A percentile compares a stretch with the other conserved stretches of the same genome.
These are phyloP conservation scores for Chelmon rostratus DNA, from an alignment of 2,797 vertebrate species.

Conservation along the genomic window DNA sequence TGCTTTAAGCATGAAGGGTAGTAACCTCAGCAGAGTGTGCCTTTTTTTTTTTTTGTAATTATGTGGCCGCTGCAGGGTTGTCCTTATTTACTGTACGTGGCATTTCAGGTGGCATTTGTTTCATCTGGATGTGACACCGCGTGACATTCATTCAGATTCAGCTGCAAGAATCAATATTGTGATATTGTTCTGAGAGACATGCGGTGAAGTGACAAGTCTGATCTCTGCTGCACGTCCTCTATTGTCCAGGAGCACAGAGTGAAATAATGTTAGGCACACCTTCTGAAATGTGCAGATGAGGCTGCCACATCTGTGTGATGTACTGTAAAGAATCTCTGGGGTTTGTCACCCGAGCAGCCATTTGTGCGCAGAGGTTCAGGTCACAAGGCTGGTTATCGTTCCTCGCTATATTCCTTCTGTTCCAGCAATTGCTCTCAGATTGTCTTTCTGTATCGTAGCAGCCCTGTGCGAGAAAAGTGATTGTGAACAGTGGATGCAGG, in stretches of 20 bases:
- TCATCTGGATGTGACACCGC: conserved; percentile 53
- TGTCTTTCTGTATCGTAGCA: conserved; percentile 42
- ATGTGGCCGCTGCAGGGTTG: conserved; percentile 16
- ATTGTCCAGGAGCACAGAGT: conserved; percentile 32
- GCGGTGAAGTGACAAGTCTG: conserved; percentile 45
- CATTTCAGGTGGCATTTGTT: conserved; percentile 68
- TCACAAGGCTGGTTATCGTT: conserved; percentile 58
- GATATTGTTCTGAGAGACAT: conserved; percentile 50
- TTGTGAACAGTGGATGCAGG: conserved; percentile 54
- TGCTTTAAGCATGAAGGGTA: conserved; percentile 55
- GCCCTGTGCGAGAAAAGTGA: conserved; percentile 50
- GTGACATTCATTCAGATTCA: conserved; percentile 63
- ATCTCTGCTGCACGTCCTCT: conserved; percentile 43
- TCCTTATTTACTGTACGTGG: conserved; percentile 58
- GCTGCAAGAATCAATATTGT: conserved; percentile 51
- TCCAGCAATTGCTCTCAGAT: conserved; percentile 63
- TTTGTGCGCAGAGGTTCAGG: conserved; percentile 25
- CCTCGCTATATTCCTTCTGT: conserved; percentile 46
- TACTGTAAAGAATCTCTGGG: conserved; percentile 35
- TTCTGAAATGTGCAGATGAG: conserved; percentile 51
- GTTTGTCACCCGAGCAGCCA: conserved; percentile 29
- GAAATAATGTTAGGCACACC: conserved; percentile 31
- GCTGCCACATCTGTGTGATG: conserved; percentile 37
- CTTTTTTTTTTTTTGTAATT: conserved; percentile 32
- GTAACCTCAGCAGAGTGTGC: conserved; percentile 12